Base-by-base conservation (phyloP, 92 coral and sea anemone genomes). In the Zoanthus sansibaricus region DNA sequence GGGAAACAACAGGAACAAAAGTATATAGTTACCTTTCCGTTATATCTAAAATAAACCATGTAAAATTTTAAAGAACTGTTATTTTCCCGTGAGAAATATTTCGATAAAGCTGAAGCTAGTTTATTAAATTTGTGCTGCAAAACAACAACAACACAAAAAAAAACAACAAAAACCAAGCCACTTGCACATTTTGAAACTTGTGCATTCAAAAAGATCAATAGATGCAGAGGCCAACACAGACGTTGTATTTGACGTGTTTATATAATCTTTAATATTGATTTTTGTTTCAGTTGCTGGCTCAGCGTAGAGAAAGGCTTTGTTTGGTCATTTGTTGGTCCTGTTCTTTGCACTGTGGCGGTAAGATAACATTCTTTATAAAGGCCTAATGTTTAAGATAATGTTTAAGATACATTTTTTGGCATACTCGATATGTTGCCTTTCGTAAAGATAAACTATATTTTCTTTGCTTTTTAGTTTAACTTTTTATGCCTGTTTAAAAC, bases 251-350 rank as follows among this genome's bases (percentile, higher is more conserved):
- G 18, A 48, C 21, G 16, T 7, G 6, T 11, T 11, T 21, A 51
- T n/a, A 8, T 5, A 1, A 32, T 6, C 11, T 31, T 62, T 1
- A 10, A 4, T 1, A 10, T 10, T n/a, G 21, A 16, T 32, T 47
- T 15, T 83, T 66, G 18, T 83, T 71, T 45, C 31, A 89, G 92
- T 59, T 89, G 92, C 72, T 89, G 92, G 92, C 80, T 89, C 10
- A 78, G 82, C 33, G 79, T 83, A 2, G 80, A 67, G 20, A 76
- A 64, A 72, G 86, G 86, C 17, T 84, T 89, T 47, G 85, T 89
- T 18, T 89, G 92, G 92, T 74, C 82, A 0, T 89, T 89, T 62
- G 89, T 85, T 18, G 89, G 75, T 0, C 92, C 92, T 9, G 92
- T 87, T 16, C 78, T 89, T 15, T 67, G 71, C 1, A 89, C 83